Base-by-base conservation (phyloP, 2,113 vertebrate species). In the Eurypyga helias region DNA sequence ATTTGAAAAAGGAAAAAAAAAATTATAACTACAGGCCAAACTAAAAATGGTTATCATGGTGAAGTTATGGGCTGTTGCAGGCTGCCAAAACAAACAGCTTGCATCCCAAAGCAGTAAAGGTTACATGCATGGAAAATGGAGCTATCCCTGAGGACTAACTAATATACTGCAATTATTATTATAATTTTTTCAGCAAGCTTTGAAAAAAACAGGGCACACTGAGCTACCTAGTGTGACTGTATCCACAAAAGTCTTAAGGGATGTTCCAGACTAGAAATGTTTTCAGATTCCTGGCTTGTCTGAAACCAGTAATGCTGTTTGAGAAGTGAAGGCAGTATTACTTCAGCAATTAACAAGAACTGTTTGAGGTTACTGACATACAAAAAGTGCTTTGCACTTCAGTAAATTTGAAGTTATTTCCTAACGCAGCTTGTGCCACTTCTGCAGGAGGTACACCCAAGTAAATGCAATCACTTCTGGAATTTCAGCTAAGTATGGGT, bases 31-130 rank as follows among this genome's bases (percentile, higher is more conserved):
- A 83, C 38, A 95, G 92, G 61, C 70, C 90, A 87, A 96, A 96
- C 91, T 95, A 97, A 96, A 97, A 97, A 94, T 52, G 84, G 91
- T 95, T 96, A 97, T 97, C 93, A 36, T 72, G 92, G 96, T 92
- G 73, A 97, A 94, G 89, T 96, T 96, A 85, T 87, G 87, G 87
- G 77, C 65, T 93, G 77, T n/a, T 89, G 76, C 80, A 41, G 60
- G 51, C 91, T 96, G 96, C 97, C 97, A 97, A 97, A 86, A 89
- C 76, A 97, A 98, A 98, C 79, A 96, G 38, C 70, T 81, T 75
- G 60, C 65, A 95, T 96, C 96, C 83, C 93, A 95, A 82, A 94
- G 94, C 95, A 94, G 94, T 94, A 96, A 97, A 96, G 90, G 93
- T 97, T 98, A 97, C 92, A 58, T 66, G 85, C 82, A 95, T 92